Evolutionary conservation across 1,140 invertebrate genomes (phyloP).

Genomic region (Parasteatoda tepidariorum): DNA sequence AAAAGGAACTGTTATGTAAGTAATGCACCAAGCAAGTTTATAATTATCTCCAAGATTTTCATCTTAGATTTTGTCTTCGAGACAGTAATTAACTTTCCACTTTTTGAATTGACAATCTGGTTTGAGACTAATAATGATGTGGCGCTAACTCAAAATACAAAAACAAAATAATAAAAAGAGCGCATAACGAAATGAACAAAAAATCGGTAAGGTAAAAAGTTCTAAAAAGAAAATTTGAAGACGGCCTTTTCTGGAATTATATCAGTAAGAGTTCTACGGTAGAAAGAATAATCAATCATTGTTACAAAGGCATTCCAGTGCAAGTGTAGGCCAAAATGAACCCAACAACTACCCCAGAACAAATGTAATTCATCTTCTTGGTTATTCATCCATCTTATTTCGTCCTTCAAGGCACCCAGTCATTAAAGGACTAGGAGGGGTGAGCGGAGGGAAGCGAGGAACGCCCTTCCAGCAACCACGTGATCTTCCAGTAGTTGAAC

Average conservation of each 20-base stretch:
- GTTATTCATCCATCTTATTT: conserved; percentile 54
- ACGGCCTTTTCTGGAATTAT: conserved; percentile 49
- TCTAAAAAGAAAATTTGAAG: conserved; percentile 34
- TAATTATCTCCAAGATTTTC: conserved; percentile 49
- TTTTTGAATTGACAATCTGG: conserved; percentile 55
- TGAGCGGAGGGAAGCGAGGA: conserved; percentile 21
- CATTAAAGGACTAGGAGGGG: conserved; percentile 28
- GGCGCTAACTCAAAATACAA: no score
- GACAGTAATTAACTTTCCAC: conserved; percentile 50
- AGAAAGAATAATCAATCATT: conserved; percentile 53
- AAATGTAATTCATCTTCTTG: conserved; percentile 59
- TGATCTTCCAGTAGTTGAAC: conserved; percentile 8
- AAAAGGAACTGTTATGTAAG: neutral
- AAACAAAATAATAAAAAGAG: no score
- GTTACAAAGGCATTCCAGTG: conserved; percentile 27
- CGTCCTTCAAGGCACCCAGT: conserved; percentile 47
- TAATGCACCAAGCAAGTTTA: conserved; percentile 3
- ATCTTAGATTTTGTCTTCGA: conserved; percentile 7
- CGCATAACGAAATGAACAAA: no score
- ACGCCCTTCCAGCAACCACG: conserved; percentile 48
- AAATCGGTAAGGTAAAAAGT: neutral
- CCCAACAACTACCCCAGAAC: conserved; percentile 51
- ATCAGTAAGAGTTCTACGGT: conserved; percentile 28
- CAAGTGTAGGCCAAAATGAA: conserved; percentile 36
- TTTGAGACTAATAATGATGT: conserved; percentile 38